These are phyloP conservation scores for Phylloscopus trochilus DNA, from an alignment of 2,113 vertebrate species.

Conservation along the genomic window DNA sequence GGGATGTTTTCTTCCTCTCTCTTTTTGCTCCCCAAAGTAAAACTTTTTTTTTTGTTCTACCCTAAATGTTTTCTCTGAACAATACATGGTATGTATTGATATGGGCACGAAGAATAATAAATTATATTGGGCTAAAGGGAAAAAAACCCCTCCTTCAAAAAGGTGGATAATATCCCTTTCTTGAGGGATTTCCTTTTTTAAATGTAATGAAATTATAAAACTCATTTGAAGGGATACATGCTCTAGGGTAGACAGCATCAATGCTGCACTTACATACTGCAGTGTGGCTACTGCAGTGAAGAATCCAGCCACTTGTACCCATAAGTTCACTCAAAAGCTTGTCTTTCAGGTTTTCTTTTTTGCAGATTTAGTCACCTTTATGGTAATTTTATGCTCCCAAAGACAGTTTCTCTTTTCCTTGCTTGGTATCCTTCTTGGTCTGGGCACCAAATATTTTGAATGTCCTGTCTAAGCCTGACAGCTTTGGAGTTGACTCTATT, in stretches of 20 bases:
- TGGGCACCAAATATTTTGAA: neutral
- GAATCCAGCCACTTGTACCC: neutral
- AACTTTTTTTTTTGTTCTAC: neutral
- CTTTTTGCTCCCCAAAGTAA: neutral
- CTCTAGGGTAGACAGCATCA: neutral
- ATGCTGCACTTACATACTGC: neutral
- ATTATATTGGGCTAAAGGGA: neutral
- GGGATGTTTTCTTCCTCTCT: neutral
- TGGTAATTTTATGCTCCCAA: neutral
- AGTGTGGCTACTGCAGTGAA: neutral
- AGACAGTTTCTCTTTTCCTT: neutral
- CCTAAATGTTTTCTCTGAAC: neutral
- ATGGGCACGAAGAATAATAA: neutral
- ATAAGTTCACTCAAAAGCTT: neutral
- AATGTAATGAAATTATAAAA: slow-evolving; percentile 1
- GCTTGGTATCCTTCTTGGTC: neutral
- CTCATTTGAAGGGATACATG: neutral
- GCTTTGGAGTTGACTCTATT: neutral
- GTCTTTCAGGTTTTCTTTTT: neutral
- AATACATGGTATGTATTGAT: neutral
- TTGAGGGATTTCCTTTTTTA: neutral
- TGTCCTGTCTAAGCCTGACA: neutral
- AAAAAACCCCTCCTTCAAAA: neutral
- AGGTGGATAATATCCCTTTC: neutral
- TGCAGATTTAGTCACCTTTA: neutral